phyloP scores from a whole-genome alignment of 2,113 vertebrate species.

The Poicephalus gulielmi region DNA sequence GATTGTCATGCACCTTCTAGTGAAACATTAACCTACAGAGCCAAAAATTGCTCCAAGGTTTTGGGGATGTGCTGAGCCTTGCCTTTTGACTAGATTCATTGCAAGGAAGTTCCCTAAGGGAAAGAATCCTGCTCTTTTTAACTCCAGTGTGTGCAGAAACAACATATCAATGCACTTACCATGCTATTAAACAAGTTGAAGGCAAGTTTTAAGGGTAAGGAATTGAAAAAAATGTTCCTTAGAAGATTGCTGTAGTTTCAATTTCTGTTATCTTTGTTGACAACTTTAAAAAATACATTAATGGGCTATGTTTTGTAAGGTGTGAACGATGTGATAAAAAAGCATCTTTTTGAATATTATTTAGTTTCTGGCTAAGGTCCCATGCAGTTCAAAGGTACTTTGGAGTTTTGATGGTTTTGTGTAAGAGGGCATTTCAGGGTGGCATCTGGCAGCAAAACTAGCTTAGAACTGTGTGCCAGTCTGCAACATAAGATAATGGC shows the following conservation, averaged over 20 bases:
- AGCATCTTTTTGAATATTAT: not conserved
- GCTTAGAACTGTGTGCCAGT: not conserved
- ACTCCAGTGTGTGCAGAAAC: not conserved
- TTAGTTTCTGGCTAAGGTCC: not conserved
- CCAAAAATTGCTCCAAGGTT: not conserved
- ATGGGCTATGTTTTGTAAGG: not conserved
- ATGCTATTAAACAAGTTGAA: not conserved
- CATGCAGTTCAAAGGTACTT: not conserved
- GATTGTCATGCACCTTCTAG: not conserved
- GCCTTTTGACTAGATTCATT: not conserved
- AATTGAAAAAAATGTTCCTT: not conserved
- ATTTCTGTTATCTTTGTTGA: not conserved
- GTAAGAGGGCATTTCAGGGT: not conserved
- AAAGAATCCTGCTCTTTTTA: not conserved
- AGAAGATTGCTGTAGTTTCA: not conserved
- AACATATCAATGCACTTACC: not conserved
- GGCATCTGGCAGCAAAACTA: not conserved
- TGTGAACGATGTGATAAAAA: not conserved
- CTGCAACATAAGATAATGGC: rapidly evolving
- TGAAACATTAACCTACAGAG: not conserved
- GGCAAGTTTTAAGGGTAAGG: not conserved
- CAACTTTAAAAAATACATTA: not conserved
- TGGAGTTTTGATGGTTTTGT: not conserved
- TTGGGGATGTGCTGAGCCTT: not conserved
- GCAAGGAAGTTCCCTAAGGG: not conserved